These are phyloP conservation scores for Anastrepha ludens DNA, from an alignment of 1,140 invertebrate genomes.

Conservation along the genomic window DNA sequence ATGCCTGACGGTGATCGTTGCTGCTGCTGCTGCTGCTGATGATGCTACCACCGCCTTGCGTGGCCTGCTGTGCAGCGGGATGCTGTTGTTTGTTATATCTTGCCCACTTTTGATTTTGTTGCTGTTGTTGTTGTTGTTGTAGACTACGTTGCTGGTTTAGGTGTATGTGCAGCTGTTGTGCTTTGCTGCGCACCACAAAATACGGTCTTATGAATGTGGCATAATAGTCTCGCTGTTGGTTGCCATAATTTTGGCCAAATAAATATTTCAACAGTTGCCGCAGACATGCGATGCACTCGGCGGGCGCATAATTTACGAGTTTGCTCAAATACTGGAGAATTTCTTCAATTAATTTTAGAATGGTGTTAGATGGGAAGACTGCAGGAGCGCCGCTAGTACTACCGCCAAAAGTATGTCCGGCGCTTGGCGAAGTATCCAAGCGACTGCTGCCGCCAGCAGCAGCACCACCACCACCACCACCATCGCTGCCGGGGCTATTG, in stretches of 20 bases:
- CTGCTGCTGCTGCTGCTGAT: constrained; percentile 55
- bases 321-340: constrained; percentile 83
- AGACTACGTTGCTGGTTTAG: constrained; percentile 20
- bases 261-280: constrained; percentile 87
- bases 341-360: constrained; percentile 81
- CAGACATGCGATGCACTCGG: constrained; percentile 83
- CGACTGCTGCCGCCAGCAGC: constrained; percentile 13
- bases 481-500: background rate
- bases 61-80: background rate
- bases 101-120: background rate
- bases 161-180: constrained; percentile 45
- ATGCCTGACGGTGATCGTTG: constrained; percentile 55
- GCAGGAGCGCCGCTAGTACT: constrained; percentile 27
- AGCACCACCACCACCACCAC: background rate
- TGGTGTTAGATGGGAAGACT: constrained; percentile 45
- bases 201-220: constrained; percentile 66
- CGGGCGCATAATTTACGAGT: constrained; percentile 82
- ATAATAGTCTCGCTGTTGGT: constrained; percentile 67
- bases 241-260: constrained; percentile 84
- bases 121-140: background rate
- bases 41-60: background rate
- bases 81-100: background rate
- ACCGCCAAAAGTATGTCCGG: constrained; percentile 22
- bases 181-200: constrained; percentile 66
- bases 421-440: constrained; percentile 29